Conservation (phyloP, 2,797 vertebrate genomes). For the Neosalanx taihuensis region DNA sequence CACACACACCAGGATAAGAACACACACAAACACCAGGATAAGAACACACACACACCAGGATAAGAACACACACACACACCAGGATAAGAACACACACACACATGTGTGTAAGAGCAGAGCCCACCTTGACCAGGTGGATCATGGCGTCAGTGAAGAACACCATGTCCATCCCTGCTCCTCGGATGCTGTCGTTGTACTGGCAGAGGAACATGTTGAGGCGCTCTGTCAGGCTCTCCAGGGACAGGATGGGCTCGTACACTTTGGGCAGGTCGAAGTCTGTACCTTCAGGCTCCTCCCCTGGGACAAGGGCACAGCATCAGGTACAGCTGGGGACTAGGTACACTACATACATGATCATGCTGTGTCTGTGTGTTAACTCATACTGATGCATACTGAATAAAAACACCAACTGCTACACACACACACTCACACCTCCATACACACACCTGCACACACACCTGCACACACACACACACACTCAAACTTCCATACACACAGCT, state of each 20-base stretch:
- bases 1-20: too few relatives aligned
- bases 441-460: too few relatives aligned
- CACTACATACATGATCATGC: background rate
- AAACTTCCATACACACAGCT: too few relatives aligned
- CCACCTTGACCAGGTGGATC: constrained; percentile 93
- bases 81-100: too few relatives aligned
- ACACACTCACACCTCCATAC: background rate
- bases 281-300: constrained; percentile 85
- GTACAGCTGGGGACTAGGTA: too few relatives aligned
- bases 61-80: too few relatives aligned
- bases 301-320: background rate
- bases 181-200: constrained; percentile 85
- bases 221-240: constrained; percentile 78
- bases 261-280: constrained; percentile 81
- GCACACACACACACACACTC: too few relatives aligned
- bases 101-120: too few relatives aligned
- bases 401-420: too few relatives aligned
- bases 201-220: constrained; percentile 84
- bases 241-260: constrained; percentile 85
- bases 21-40: too few relatives aligned
- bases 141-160: constrained; percentile 95
- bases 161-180: constrained; percentile 87
- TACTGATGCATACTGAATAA: too few relatives aligned
- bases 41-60: too few relatives aligned
- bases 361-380: background rate